Percentiles rank a stretch among this genome's conserved stretches.
These are phyloP conservation scores for Akabosia matsudoensis DNA, from an alignment of 1,140 invertebrate genomes.

Conservation along the genomic window DNA sequence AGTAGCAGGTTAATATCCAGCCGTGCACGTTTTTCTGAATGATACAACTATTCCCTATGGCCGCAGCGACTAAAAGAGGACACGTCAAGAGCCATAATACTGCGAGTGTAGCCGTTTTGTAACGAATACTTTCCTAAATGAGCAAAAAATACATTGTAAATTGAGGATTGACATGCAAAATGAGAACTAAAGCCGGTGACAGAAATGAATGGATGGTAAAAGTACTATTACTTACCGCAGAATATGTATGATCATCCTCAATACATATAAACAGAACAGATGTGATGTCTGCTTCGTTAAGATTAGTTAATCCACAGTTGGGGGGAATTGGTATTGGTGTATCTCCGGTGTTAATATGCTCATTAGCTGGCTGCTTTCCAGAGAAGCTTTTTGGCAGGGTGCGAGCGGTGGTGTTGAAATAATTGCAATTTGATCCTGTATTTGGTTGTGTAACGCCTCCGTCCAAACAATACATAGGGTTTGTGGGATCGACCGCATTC, in stretches of 20 bases:
- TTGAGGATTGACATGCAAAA: too few relatives aligned
- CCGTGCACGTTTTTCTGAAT: slow-evolving; percentile 35
- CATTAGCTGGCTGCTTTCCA: neutral
- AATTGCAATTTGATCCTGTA: neutral
- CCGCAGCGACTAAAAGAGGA: slow-evolving; percentile 13
- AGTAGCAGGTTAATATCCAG: slow-evolving; percentile 25
- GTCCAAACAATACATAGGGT: neutral
- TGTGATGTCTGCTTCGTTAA: too few relatives aligned
- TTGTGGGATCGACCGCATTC: neutral
- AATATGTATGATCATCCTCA: neutral
- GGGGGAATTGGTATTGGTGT: neutral
- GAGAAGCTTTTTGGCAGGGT: neutral
- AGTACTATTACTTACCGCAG: too few relatives aligned
- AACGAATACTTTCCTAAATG: neutral
- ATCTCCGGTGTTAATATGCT: neutral
- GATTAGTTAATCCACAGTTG: too few relatives aligned
- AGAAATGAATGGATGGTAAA: too few relatives aligned
- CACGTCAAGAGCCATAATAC: slow-evolving; percentile 24
- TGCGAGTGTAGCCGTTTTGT: slow-evolving; percentile 3
- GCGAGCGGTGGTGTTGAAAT: neutral
- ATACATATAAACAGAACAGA: neutral
- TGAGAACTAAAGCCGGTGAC: too few relatives aligned
- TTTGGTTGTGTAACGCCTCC: neutral
- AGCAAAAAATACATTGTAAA: too few relatives aligned
- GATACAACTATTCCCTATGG: slow-evolving; percentile 13